Percentiles rank a stretch among this genome's conserved stretches.
phyloP scores from a whole-genome alignment of 2,888 invertebrate genomes.

The Epistrophella euchroma region DNA sequence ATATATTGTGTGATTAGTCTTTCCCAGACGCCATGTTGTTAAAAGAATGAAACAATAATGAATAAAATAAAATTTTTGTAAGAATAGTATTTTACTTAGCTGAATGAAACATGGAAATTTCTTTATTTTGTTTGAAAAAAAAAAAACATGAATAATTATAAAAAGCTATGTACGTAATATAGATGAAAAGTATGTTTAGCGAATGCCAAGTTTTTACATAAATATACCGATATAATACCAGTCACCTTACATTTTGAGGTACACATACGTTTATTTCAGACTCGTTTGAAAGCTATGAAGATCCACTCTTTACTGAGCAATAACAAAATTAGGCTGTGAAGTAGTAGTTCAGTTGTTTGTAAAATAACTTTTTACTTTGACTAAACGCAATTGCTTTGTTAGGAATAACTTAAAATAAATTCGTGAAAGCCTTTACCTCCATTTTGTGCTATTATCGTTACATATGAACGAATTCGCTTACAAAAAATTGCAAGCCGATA shows the following conservation, averaged over 20 bases:
- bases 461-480: no score
- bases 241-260: not conserved
- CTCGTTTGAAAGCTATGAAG: no score
- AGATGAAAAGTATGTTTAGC: constrained; percentile 45
- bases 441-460: no score
- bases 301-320: no score
- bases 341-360: no score
- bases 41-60: constrained; percentile 76
- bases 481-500: no score
- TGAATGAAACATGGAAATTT: constrained; percentile 61
- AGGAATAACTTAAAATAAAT: no score
- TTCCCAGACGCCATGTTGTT: constrained; percentile 83
- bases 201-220: not conserved
- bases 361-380: no score
- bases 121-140: constrained; percentile 38
- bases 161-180: constrained; percentile 2
- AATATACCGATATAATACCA: not conserved
- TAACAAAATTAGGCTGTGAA: no score
- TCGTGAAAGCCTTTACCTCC: no score
- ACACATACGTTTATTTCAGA: no score
- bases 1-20: constrained; percentile 83
- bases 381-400: no score
- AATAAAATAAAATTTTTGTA: constrained; percentile 73
- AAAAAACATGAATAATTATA: constrained; percentile 5
- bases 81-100: constrained; percentile 66